Evolutionary conservation across 2,888 invertebrate species (phyloP), one percentile per base, ranked within the genome.

Genomic region (Epinotia bilunana): DNA sequence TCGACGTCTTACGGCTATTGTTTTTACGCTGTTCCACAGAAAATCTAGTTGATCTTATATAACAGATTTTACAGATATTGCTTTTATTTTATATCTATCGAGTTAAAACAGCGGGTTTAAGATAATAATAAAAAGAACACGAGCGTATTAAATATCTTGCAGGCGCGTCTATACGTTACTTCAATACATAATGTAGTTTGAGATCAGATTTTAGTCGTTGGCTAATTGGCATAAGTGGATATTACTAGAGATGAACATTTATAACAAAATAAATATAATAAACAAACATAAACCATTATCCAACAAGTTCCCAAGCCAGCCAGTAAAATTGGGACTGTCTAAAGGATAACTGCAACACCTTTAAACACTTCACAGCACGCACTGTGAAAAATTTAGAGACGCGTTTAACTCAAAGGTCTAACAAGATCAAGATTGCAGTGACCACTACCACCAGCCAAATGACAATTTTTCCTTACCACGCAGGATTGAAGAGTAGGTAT

Each of bases 1-100:
- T 60, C 46, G 11, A 60, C 39, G 23, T 70, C 70, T 70, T 6
- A 70, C 23, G 53, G 64, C 60, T 70, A 74, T 74, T 74, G 74
- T 74, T 71, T 70, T 71, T 55, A 53, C 60, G 16, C 39, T 60
- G 55, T 65, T 49, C 43, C n/a, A 64, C 13, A 62, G 74, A 53
- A 65, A 55, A 71, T 65, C 64, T 33, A 28, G 6, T 58, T 55
- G 49, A 16, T 64, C 49, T 64, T 61, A 20, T 55, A 20, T n/a
- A 57, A 53, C 33, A 65, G 18, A 73, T 73, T 58, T 46, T 64
- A 72, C 46, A 64, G 57, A 64, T 64, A 58, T 64, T 57, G 18
- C 43, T 28, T 39, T 63, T 57, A 57, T 12, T 33, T n/a, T 11
- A 46, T 61, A 72, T 20, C 0, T 39, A 39, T 39, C 39, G 39